phyloP scores from a whole-genome alignment of 2,797 vertebrate species.

The Austrolebias charrua region DNA sequence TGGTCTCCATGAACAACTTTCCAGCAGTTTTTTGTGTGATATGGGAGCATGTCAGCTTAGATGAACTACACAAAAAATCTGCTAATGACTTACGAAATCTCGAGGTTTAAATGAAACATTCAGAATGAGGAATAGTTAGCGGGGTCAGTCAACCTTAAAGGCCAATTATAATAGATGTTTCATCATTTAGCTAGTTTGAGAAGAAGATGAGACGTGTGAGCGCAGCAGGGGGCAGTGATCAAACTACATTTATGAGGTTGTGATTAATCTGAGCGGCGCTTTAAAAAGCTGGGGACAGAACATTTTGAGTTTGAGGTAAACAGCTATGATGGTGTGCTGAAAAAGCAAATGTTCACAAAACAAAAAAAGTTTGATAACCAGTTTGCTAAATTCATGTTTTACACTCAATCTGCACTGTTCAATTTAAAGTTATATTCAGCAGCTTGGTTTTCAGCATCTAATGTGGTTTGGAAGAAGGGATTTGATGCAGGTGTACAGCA shows the following conservation, averaged over 20 bases:
- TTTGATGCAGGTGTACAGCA: neutral
- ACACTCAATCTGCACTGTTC: neutral
- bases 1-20: neutral
- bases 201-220: slow-evolving; percentile 14
- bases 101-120: neutral
- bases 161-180: slow-evolving; percentile 14
- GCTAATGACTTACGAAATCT: slow-evolving; percentile 5
- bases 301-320: slow-evolving; percentile 1
- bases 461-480: slow-evolving; percentile 1
- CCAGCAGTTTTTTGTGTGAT: neutral
- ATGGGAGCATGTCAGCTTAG: neutral
- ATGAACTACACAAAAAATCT: neutral
- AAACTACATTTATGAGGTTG: slow-evolving; percentile 9
- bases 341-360: too few species aligned
- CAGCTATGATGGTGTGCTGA: neutral
- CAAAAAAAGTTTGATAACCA: neutral
- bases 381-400: neutral
- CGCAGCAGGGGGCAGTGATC: slow-evolving; percentile 10
- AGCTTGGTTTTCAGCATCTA: neutral
- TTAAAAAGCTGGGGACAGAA: neutral
- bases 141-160: neutral
- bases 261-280: slow-evolving; percentile 7
- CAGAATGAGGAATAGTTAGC: neutral
- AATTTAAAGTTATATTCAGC: neutral
- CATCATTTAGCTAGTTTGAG: slow-evolving; percentile 1